phyloP scores from a whole-genome alignment of 23 tunicate species.

The Halocynthia aurantium region DNA sequence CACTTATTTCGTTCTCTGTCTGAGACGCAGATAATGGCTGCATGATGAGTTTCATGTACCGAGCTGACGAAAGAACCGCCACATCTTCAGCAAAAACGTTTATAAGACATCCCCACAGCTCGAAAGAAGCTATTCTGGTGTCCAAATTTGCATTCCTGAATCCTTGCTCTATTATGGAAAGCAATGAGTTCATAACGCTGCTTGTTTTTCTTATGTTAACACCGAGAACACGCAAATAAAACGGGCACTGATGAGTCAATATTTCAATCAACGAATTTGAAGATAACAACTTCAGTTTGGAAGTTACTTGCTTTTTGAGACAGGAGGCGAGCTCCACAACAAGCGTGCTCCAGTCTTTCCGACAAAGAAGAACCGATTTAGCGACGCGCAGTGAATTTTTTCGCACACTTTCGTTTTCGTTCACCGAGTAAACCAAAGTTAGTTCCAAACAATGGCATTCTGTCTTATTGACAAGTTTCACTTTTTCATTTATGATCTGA shows the following conservation, averaged over 20 bases:
- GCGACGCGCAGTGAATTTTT: too few relatives aligned
- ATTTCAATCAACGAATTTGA: slow-evolving; percentile 23
- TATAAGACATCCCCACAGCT: slow-evolving; percentile 47
- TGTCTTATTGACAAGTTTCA: too few relatives aligned
- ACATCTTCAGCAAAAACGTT: slow-evolving; percentile 36
- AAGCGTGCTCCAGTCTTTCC: too few relatives aligned
- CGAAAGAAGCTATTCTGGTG: slow-evolving; percentile 38
- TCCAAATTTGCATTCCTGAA: slow-evolving; percentile 36
- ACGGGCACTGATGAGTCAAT: slow-evolving; percentile 31
- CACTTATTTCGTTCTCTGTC: slow-evolving; percentile 15
- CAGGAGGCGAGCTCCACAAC: too few relatives aligned
- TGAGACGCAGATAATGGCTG: slow-evolving; percentile 45
- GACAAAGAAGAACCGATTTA: too few relatives aligned
- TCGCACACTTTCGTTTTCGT: too few relatives aligned
- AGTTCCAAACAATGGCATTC: too few relatives aligned
- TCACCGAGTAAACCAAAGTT: too few relatives aligned
- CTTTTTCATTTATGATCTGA: too few relatives aligned
- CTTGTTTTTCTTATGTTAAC: slow-evolving; percentile 48
- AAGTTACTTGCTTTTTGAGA: too few relatives aligned
- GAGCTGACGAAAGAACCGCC: slow-evolving; percentile 47
- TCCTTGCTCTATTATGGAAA: slow-evolving; percentile 53
- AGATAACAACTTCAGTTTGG: too few relatives aligned
- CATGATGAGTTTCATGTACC: slow-evolving; percentile 46
- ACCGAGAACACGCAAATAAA: slow-evolving; percentile 44
- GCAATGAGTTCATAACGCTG: slow-evolving; percentile 35